Percentiles rank a stretch among this genome's conserved stretches.
phyloP scores from a whole-genome alignment of 2,113 vertebrate genomes.

The Psephotus haematonotus region DNA sequence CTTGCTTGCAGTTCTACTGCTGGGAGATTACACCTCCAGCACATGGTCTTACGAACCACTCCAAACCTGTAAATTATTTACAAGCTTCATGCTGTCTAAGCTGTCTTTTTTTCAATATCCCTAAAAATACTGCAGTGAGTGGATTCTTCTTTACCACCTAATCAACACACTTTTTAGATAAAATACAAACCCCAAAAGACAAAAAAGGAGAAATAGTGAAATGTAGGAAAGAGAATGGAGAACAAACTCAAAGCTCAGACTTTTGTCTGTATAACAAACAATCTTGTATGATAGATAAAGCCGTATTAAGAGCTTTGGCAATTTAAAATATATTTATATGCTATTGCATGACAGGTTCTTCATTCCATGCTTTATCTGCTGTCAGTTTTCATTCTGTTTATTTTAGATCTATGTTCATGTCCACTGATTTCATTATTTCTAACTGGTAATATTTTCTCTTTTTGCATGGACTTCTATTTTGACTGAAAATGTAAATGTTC shows the following conservation, averaged over 20 bases:
- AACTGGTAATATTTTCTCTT: not conserved
- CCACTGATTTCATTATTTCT: not conserved
- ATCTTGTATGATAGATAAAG: not conserved
- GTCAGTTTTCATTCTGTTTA: not conserved
- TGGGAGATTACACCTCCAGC: constrained; percentile 2
- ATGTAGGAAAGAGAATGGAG: not conserved
- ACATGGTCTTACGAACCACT: not conserved
- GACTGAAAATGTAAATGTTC: not conserved
- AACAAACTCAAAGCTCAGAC: not conserved
- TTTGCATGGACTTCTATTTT: not conserved
- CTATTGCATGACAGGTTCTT: not conserved
- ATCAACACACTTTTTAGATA: not conserved
- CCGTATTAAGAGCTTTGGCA: not conserved
- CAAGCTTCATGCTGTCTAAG: not conserved
- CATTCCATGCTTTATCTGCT: not conserved
- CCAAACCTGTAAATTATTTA: constrained; percentile 39
- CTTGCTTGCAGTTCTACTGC: not conserved
- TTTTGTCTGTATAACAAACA: not conserved
- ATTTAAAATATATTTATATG: not conserved
- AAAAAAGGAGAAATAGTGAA: not conserved
- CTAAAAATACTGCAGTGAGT: not conserved
- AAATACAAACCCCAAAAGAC: not conserved
- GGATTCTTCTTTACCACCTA: not conserved
- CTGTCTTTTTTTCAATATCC: not conserved
- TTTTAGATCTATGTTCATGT: not conserved